Conservation (phyloP, 2,113 vertebrate genomes). For the Nestor notabilis region DNA sequence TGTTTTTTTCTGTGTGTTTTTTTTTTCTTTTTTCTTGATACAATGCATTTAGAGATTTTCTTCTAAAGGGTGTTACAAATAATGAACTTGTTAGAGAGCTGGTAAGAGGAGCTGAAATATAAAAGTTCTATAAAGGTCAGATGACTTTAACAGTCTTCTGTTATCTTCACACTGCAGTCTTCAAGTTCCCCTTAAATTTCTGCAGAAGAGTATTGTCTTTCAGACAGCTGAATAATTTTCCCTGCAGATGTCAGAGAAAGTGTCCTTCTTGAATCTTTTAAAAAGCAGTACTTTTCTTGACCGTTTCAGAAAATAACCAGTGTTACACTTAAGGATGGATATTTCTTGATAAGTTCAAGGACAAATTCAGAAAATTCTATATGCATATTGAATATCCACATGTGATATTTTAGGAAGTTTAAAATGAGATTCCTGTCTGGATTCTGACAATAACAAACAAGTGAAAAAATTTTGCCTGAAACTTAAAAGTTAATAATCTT, state of each 20-base stretch:
- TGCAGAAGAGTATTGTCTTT: background rate
- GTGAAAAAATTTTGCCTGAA: background rate
- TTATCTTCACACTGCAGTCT: background rate
- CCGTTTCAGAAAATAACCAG: background rate
- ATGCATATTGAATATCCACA: background rate
- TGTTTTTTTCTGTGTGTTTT: background rate
- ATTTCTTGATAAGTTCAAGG: background rate
- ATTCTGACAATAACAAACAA: background rate
- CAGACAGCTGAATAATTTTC: background rate
- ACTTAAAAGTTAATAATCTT: background rate
- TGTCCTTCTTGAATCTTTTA: background rate
- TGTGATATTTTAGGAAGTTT: background rate
- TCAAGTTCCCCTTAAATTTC: background rate
- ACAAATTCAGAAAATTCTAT: background rate
- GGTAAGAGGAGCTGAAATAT: background rate
- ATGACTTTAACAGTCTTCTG: background rate
- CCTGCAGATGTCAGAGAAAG: background rate
- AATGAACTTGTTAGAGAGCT: background rate
- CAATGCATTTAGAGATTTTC: background rate
- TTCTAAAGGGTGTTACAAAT: background rate
- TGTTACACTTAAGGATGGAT: background rate
- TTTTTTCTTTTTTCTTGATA: background rate
- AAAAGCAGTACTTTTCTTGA: background rate
- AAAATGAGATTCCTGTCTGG: accelerated
- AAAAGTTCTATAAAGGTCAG: background rate